Conservation (phyloP, 2,113 vertebrate genomes). For the Noctilio leporinus region DNA sequence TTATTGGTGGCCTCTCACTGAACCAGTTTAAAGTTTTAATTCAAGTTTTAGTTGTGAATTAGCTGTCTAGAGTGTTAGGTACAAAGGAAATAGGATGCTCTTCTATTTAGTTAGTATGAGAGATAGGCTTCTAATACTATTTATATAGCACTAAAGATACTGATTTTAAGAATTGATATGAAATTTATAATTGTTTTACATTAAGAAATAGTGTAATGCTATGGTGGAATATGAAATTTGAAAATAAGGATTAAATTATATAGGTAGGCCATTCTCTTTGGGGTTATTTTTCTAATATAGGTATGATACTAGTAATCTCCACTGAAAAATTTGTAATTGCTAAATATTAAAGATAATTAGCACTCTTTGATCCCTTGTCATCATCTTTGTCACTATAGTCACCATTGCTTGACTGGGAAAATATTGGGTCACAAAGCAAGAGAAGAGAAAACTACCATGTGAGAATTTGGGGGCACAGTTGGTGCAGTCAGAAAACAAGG, state of each 20-base stretch:
- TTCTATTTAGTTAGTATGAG: background rate
- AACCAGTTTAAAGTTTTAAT: background rate
- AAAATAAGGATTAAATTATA: background rate
- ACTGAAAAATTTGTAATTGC: background rate
- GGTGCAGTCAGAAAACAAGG: background rate
- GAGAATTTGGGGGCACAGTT: background rate
- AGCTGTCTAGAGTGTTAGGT: background rate
- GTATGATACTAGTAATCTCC: background rate
- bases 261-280: background rate
- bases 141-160: background rate
- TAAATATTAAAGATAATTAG: background rate
- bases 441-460: background rate
- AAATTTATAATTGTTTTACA: background rate
- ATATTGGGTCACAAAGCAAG: background rate
- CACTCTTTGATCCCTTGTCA: background rate
- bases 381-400: background rate
- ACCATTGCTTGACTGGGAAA: background rate
- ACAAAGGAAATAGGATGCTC: background rate
- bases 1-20: background rate
- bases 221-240: background rate
- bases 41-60: constrained; percentile 53
- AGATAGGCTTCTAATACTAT: background rate
- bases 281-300: background rate
- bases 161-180: background rate
- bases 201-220: background rate